These are phyloP conservation scores for Erannis defoliaria DNA, from an alignment of 2,888 invertebrate species.

Conservation along the genomic window DNA sequence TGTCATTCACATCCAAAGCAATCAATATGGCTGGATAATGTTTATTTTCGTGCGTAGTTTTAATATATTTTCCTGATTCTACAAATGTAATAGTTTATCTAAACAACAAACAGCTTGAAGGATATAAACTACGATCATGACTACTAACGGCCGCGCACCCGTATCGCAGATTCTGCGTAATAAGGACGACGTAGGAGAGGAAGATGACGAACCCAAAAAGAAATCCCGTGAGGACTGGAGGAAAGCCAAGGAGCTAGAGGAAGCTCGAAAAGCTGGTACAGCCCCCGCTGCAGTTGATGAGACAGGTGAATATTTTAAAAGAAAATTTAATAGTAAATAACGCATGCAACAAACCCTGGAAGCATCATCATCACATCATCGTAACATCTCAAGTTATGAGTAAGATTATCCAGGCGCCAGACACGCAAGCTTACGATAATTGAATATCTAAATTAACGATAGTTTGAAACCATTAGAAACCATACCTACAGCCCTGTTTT, in stretches of 20 bases:
- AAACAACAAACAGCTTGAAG: not conserved
- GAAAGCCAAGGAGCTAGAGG: slow-evolving; percentile 98
- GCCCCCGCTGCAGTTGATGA: slow-evolving; percentile 96
- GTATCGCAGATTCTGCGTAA: slow-evolving; percentile 91
- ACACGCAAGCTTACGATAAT: too few relatives aligned
- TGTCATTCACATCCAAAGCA: too few relatives aligned
- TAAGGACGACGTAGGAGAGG: slow-evolving; percentile 86
- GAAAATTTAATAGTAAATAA: too few relatives aligned
- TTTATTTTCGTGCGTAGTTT: not conserved
- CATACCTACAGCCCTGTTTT: too few relatives aligned
- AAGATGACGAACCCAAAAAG: slow-evolving; percentile 93
- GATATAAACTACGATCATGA: slow-evolving; percentile 56
- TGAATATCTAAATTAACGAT: too few relatives aligned
- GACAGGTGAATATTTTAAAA: slow-evolving; percentile 87
- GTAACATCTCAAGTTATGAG: too few relatives aligned
- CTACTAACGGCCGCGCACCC: slow-evolving; percentile 78
- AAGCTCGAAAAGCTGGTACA: slow-evolving; percentile 98
- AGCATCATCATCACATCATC: too few relatives aligned
- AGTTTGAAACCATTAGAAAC: too few relatives aligned
- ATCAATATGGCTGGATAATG: too few relatives aligned
- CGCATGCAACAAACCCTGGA: not conserved
- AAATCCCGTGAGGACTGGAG: slow-evolving; percentile 98
- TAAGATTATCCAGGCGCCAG: too few relatives aligned
- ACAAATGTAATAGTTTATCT: too few relatives aligned
- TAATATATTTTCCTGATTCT: too few relatives aligned